phyloP scores from a whole-genome alignment of 2,797 vertebrate genomes.

The Florisuga fusca region DNA sequence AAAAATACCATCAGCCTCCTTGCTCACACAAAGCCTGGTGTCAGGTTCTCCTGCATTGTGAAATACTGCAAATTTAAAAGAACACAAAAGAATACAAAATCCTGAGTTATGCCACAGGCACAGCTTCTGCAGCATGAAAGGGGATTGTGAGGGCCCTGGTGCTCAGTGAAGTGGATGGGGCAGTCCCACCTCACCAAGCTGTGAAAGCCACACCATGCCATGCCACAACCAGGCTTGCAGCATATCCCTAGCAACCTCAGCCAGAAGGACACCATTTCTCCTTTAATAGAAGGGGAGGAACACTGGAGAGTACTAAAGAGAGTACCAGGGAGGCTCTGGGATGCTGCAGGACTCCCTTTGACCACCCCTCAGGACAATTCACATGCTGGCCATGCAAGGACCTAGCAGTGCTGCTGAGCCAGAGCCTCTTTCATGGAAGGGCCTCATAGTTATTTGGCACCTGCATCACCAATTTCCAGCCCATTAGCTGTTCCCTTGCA shows the following conservation, averaged over 20 bases:
- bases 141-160: background rate
- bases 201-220: background rate
- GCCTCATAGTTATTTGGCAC: background rate
- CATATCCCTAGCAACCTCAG: background rate
- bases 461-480: background rate
- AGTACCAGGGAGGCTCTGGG: background rate
- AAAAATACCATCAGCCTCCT: background rate
- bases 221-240: rapidly evolving
- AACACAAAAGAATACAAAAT: background rate
- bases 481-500: background rate
- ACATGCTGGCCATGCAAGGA: rapidly evolving
- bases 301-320: background rate
- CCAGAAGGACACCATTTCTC: background rate
- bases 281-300: background rate
- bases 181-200: background rate
- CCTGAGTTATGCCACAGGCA: rapidly evolving
- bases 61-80: background rate
- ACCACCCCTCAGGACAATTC: background rate
- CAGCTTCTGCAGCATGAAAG: background rate
- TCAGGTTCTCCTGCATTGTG: background rate
- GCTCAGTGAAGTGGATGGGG: rapidly evolving
- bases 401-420: background rate
- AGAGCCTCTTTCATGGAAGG: background rate
- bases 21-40: background rate
- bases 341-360: background rate